Conservation (phyloP, 2,797 vertebrate genomes). For the Psittacula derbiana region DNA sequence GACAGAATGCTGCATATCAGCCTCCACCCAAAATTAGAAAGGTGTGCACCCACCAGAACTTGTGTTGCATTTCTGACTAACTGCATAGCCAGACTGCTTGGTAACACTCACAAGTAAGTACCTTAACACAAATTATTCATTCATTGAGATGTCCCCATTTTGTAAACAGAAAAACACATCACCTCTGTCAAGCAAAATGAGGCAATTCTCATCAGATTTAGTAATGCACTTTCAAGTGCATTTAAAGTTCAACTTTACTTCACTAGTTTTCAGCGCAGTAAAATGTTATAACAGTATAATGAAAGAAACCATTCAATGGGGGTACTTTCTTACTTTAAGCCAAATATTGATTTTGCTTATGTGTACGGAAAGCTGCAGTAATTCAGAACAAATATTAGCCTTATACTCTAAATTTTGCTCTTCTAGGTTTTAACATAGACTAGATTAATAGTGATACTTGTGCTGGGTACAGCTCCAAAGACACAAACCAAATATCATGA, state of each 20-base stretch:
- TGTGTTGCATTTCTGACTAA: background rate
- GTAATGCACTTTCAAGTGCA: background rate
- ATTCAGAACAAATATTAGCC: background rate
- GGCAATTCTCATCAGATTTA: background rate
- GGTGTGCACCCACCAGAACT: background rate
- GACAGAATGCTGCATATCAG: constrained; percentile 1
- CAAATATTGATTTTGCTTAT: background rate
- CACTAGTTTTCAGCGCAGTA: background rate
- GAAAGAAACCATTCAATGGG: background rate
- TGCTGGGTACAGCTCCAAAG: background rate
- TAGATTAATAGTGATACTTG: background rate
- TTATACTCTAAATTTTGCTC: background rate
- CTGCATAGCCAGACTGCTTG: background rate
- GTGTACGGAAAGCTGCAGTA: background rate
- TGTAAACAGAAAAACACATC: background rate
- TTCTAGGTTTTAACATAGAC: background rate
- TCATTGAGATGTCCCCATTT: background rate
- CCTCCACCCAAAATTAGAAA: background rate
- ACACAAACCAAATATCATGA: background rate
- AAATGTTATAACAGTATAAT: background rate
- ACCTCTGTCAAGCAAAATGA: background rate
- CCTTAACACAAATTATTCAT: background rate
- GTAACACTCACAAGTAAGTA: background rate
- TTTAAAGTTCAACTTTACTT: background rate
- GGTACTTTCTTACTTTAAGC: background rate